Evolutionary conservation across 2,113 vertebrate species (phyloP).

Genomic region (Atrichornis clamosus): DNA sequence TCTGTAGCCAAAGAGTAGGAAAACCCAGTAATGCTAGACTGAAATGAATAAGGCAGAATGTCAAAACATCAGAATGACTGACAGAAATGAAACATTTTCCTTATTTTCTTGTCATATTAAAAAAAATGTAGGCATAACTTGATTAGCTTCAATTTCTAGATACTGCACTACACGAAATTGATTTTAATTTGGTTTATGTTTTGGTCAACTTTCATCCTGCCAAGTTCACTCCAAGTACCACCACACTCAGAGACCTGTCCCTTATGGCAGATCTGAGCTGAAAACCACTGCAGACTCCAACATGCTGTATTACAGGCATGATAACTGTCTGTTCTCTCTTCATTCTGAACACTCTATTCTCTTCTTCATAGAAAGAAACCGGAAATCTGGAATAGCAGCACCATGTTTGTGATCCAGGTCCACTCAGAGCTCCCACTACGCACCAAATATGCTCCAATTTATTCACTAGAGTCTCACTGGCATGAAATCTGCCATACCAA

Average conservation of each 20-base stretch:
- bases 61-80: conserved; percentile 9
- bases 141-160: background rate
- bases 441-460: background rate
- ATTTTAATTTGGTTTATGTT: background rate
- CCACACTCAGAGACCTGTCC: background rate
- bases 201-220: conserved; percentile 14
- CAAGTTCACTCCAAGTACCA: background rate
- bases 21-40: background rate
- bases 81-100: background rate
- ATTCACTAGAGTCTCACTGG: background rate
- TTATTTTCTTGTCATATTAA: conserved; percentile 9
- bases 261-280: background rate
- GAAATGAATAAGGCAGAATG: background rate
- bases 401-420: background rate
- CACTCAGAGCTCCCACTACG: background rate
- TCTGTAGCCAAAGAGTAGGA: background rate
- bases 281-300: background rate
- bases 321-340: background rate
- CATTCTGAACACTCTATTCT: background rate
- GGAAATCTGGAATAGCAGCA: background rate
- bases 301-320: background rate
- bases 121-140: background rate
- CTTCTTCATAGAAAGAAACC: background rate
- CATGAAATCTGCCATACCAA: background rate
- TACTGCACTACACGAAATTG: background rate